Evolutionary conservation across 2,797 vertebrate genomes (phyloP).

Genomic region (Capromys pilorides): DNA sequence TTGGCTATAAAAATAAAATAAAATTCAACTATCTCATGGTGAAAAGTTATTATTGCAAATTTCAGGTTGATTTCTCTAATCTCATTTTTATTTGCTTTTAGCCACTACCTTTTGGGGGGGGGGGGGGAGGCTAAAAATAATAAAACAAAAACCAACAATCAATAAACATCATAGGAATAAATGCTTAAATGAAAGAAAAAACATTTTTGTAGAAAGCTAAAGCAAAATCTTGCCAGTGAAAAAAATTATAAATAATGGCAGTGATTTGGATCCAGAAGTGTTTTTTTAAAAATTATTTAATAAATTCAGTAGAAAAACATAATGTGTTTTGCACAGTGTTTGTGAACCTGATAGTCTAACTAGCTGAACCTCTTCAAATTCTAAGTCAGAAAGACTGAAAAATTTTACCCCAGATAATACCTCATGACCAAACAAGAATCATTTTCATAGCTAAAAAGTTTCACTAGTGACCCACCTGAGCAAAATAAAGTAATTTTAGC

Average conservation of each 20-base stretch:
- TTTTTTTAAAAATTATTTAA: neutral
- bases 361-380: neutral
- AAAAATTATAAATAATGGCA: neutral
- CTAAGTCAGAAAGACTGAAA: neutral
- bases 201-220: neutral
- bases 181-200: slow-evolving; percentile 25
- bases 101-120: neutral
- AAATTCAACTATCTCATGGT: slow-evolving; percentile 2
- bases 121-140: neutral
- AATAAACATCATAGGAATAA: slow-evolving; percentile 13
- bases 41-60: slow-evolving; percentile 37
- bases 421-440: neutral
- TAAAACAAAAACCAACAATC: neutral
- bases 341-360: neutral
- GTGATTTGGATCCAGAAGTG: neutral
- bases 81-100: neutral
- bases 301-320: neutral
- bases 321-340: neutral
- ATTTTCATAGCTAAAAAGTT: neutral
- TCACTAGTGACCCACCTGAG: neutral
- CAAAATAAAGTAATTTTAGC: neutral
- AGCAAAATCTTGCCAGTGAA: slow-evolving; percentile 27
- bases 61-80: neutral
- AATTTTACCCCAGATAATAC: neutral
- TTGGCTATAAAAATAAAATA: slow-evolving; percentile 88